phyloP scores from a whole-genome alignment of 2,797 vertebrate species.

The Selene dorsalis region DNA sequence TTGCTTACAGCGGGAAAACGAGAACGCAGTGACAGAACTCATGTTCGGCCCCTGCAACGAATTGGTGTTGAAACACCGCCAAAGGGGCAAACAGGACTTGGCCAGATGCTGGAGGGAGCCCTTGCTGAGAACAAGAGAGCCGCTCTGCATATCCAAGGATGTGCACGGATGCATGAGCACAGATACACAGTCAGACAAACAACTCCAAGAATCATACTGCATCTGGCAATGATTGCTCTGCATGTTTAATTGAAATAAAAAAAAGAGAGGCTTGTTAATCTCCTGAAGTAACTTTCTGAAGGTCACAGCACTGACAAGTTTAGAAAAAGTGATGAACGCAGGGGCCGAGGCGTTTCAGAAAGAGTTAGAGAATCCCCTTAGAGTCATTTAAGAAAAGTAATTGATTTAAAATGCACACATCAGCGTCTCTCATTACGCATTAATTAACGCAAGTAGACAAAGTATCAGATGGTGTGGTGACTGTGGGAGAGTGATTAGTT shows the following conservation, averaged over 20 bases:
- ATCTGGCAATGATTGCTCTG: conserved; percentile 30
- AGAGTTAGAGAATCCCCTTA: conserved; percentile 17
- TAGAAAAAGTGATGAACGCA: conserved; percentile 43
- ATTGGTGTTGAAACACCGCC: conserved; percentile 49
- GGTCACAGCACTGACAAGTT: conserved; percentile 43
- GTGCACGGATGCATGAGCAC: conserved; percentile 5
- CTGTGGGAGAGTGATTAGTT: conserved; percentile 53
- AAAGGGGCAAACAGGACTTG: conserved; percentile 32
- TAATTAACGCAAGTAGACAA: conserved; percentile 60
- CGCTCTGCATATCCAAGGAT: conserved; percentile 42
- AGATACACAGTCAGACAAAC: not conserved
- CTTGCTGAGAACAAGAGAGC: conserved; percentile 46
- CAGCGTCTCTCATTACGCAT: conserved; percentile 61
- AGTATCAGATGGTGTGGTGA: conserved; percentile 45
- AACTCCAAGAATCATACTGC: not conserved
- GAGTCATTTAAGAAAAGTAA: conserved; percentile 46
- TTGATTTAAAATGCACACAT: conserved; percentile 67
- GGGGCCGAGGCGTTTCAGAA: conserved; percentile 11
- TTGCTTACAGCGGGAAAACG: conserved; percentile 32
- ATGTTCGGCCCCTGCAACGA: conserved; percentile 41
- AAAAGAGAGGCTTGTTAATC: not conserved
- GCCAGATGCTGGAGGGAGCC: conserved; percentile 51
- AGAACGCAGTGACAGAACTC: conserved; percentile 20
- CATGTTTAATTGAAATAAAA: conserved; percentile 38
- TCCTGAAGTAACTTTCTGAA: conserved; percentile 40